Percentiles rank a stretch among this genome's conserved stretches.
Conservation (phyloP, 2,797 vertebrate species). For the Philypnodon macrostomus region DNA sequence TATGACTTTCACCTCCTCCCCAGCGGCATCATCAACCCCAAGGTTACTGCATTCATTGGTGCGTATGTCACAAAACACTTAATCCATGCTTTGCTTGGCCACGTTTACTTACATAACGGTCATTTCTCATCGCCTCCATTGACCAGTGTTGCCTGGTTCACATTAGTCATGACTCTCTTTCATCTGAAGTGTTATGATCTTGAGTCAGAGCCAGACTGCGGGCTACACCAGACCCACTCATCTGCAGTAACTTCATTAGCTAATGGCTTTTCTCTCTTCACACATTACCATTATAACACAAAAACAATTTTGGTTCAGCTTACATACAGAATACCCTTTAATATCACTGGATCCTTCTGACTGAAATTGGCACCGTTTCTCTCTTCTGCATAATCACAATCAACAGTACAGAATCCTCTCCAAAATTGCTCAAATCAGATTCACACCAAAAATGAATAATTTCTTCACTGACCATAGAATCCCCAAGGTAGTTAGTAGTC, state of each 20-base stretch:
- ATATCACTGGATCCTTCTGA: too few relatives aligned
- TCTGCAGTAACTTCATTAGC: constrained; percentile 72
- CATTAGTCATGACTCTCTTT: constrained; percentile 16
- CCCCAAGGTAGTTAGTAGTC: too few relatives aligned
- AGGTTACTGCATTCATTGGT: constrained; percentile 96
- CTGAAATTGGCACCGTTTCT: too few relatives aligned
- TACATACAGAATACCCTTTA: too few relatives aligned
- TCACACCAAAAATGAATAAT: too few relatives aligned
- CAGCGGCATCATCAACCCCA: constrained; percentile 98
- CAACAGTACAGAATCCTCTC: too few relatives aligned
- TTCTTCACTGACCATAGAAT: not conserved
- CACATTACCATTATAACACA: constrained; percentile 21
- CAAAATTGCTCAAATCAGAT: too few relatives aligned
- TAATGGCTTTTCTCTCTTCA: constrained; percentile 57
- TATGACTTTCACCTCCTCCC: constrained; percentile 98
- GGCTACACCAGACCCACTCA: constrained; percentile 29
- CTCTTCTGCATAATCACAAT: too few relatives aligned
- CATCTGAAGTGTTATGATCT: constrained; percentile 27
- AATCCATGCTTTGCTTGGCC: not conserved
- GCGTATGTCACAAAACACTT: constrained; percentile 57
- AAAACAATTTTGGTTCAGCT: not conserved
- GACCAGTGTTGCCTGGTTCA: constrained; percentile 14
- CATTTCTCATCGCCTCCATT: constrained; percentile 16
- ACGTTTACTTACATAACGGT: constrained; percentile 5
- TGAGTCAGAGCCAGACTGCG: constrained; percentile 50